A percentile compares a stretch with the other conserved stretches of the same genome.
These are phyloP conservation scores for Chrysochloris asiatica DNA, from an alignment of 2,113 vertebrate species.

Conservation along the genomic window DNA sequence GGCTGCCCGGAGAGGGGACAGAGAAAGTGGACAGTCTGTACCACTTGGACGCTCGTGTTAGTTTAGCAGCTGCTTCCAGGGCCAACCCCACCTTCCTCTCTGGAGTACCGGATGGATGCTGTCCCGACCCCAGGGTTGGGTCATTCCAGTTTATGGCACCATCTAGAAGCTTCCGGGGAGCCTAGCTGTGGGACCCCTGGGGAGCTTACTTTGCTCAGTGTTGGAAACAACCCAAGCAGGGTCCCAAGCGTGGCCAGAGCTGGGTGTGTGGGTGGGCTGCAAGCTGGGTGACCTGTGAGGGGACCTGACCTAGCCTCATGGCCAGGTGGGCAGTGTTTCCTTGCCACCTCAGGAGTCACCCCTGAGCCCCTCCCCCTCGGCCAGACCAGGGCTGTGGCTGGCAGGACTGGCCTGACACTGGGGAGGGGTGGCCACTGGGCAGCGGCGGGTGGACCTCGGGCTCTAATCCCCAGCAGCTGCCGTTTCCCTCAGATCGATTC, in stretches of 20 bases:
- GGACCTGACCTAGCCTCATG: not conserved
- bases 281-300: not conserved
- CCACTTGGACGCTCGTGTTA: not conserved
- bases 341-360: not conserved
- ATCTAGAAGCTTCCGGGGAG: not conserved
- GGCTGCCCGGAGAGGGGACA: not conserved
- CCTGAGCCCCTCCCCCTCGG: not conserved
- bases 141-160: not conserved
- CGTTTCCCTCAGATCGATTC: constrained; percentile 81
- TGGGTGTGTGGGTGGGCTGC: not conserved
- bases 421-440: constrained; percentile 62
- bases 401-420: constrained; percentile 27
- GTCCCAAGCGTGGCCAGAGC: not conserved
- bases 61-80: not conserved
- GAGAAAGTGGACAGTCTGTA: not conserved
- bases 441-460: constrained; percentile 62
- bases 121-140: not conserved
- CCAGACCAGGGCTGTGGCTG: not conserved
- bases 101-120: not conserved
- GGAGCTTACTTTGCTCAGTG: constrained; percentile 19
- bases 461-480: constrained; percentile 81
- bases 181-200: not conserved
- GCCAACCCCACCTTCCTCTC: not conserved
- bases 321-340: not conserved
- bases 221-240: not conserved